A percentile compares a stretch with the other conserved stretches of the same genome.
Conservation (phyloP, 35 echinoderm and acorn worm genomes). For the Stichopus chloronotus region DNA sequence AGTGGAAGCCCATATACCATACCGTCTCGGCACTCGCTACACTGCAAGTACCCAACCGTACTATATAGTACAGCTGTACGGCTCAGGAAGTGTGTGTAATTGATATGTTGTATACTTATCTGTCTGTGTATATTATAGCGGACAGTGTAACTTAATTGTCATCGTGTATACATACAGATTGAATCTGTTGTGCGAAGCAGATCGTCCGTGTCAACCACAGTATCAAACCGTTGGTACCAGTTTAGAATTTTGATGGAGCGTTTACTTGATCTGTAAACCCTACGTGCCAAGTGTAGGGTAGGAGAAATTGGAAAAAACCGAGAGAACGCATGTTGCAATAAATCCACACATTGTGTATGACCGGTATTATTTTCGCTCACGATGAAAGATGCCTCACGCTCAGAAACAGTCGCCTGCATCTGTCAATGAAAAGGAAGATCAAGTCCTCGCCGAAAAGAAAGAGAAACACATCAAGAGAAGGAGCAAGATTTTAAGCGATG, state of each 20-base stretch:
- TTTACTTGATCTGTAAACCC: too few species aligned
- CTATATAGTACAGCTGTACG: too few species aligned
- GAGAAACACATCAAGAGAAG: conserved; percentile 53
- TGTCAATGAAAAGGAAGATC: conserved; percentile 43
- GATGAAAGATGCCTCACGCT: conserved; percentile 57
- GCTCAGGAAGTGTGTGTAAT: neutral
- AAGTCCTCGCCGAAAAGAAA: conserved; percentile 39
- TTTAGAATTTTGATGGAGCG: too few species aligned
- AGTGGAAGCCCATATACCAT: neutral
- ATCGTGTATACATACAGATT: neutral
- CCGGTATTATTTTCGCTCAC: neutral
- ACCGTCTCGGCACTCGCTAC: neutral
- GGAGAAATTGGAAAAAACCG: too few species aligned
- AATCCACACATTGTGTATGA: too few species aligned
- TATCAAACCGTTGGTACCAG: neutral
- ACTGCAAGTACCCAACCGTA: neutral
- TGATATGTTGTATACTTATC: neutral
- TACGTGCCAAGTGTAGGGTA: too few species aligned
- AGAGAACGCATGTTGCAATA: too few species aligned
- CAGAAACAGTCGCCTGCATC: conserved; percentile 26
- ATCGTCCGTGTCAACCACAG: neutral
- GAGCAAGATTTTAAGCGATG: conserved; percentile 52
- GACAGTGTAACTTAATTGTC: too few species aligned
- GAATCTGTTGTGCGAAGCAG: conserved; percentile 6
- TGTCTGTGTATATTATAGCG: neutral